phyloP scores from a whole-genome alignment of 2,113 vertebrate genomes.

The Nesogale talazaci region DNA sequence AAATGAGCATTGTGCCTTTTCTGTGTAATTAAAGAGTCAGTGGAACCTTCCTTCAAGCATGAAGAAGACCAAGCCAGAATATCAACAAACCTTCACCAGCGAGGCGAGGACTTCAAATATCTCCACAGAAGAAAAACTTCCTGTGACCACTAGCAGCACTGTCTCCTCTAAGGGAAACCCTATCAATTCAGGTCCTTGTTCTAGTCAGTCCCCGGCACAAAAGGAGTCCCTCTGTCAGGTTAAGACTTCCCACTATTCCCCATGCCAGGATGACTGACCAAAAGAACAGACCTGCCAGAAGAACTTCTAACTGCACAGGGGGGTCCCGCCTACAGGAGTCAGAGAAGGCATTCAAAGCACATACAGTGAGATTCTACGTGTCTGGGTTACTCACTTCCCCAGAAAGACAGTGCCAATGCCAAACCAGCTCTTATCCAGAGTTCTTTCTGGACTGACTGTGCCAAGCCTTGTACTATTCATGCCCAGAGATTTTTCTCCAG shows the following conservation, averaged over 20 bases:
- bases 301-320: not conserved
- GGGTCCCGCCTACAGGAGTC: not conserved
- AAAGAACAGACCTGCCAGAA: not conserved
- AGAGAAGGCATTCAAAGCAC: not conserved
- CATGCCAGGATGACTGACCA: not conserved
- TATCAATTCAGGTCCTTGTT: not conserved
- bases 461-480: not conserved
- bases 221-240: not conserved
- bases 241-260: not conserved
- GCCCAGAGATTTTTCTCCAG: not conserved
- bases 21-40: no score
- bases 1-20: no score
- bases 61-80: not conserved
- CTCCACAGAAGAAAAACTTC: not conserved
- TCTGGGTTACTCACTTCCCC: not conserved
- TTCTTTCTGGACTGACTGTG: no score
- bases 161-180: not conserved
- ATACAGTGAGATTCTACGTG: not conserved
- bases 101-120: not conserved
- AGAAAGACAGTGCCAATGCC: not conserved
- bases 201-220: not conserved
- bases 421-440: not conserved
- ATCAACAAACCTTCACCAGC: conserved; percentile 28
- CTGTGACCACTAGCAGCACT: not conserved
- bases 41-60: no score